Percentiles rank a stretch among this genome's conserved stretches.
Evolutionary conservation across 2,797 vertebrate genomes (phyloP).

Genomic region (Triplophysa bombifrons): DNA sequence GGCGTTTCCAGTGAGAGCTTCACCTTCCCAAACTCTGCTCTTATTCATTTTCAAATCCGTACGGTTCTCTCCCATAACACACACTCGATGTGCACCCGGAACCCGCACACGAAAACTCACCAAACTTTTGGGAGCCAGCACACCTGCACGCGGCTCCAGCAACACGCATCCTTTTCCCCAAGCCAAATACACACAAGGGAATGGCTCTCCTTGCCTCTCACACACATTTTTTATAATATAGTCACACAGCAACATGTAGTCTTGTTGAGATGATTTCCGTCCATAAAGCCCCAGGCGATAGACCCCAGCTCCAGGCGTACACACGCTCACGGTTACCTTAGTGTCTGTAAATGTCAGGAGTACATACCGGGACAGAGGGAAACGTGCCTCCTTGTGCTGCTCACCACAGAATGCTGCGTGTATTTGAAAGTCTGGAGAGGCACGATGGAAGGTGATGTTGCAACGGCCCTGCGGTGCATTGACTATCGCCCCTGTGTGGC

Average conservation of each 20-base stretch:
- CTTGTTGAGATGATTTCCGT: conserved; percentile 59
- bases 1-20: conserved; percentile 65
- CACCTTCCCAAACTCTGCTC: conserved; percentile 79
- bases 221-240: conserved; percentile 76
- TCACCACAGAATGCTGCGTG: conserved; percentile 66
- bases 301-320: conserved; percentile 68
- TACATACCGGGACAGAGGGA: conserved; percentile 73
- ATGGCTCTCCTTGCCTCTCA: conserved; percentile 66
- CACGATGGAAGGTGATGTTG: conserved; percentile 80
- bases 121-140: conserved; percentile 72
- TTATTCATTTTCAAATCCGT: conserved; percentile 73
- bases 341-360: conserved; percentile 78
- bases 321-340: conserved; percentile 78
- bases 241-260: conserved; percentile 78
- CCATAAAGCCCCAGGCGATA: conserved; percentile 79
- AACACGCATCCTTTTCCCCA: conserved; percentile 81
- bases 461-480: conserved; percentile 78
- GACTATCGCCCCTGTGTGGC: conserved; percentile 72
- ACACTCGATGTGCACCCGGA: conserved; percentile 69
- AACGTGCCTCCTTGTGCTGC: neutral
- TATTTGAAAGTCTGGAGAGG: conserved; percentile 61
- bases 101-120: conserved; percentile 79
- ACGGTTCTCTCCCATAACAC: conserved; percentile 72
- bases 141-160: conserved; percentile 78
- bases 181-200: conserved; percentile 74